Evolutionary conservation across 2,113 vertebrate genomes (phyloP).

Genomic region (Mus pahari): DNA sequence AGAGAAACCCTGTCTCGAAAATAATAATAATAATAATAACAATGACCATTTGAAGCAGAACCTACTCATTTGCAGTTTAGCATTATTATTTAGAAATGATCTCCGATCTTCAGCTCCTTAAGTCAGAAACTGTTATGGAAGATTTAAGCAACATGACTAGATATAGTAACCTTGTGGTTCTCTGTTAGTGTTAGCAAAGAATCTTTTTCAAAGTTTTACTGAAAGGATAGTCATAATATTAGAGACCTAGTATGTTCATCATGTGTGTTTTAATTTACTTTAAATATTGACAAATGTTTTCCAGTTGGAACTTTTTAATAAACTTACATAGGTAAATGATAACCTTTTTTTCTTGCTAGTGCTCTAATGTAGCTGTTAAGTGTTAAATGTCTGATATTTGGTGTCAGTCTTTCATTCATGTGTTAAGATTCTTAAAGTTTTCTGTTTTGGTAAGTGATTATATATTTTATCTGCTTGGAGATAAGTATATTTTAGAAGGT

Average conservation of each 20-base stretch:
- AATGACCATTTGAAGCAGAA: slow-evolving; percentile 21
- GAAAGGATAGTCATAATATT: slow-evolving; percentile 15
- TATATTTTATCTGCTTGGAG: background rate
- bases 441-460: slow-evolving; percentile 11
- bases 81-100: slow-evolving; percentile 44
- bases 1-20: too few relatives aligned
- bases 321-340: background rate
- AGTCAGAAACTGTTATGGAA: slow-evolving; percentile 40
- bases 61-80: background rate
- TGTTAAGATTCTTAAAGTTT: slow-evolving; percentile 35
- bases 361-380: background rate
- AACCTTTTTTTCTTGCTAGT: slow-evolving; percentile 3
- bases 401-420: background rate
- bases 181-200: slow-evolving; percentile 10
- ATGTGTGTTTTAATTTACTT: background rate
- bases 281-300: slow-evolving; percentile 1
- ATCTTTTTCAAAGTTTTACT: background rate
- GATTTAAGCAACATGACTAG: background rate
- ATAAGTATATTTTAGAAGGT: slow-evolving; percentile 12
- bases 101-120: background rate
- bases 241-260: background rate
- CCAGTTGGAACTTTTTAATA: slow-evolving; percentile 16
- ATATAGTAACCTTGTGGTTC: background rate
- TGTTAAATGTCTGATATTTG: slow-evolving; percentile 24
- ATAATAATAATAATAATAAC: background rate